phyloP scores from a whole-genome alignment of 2,888 invertebrate genomes.

The Drosophila ustulata region DNA sequence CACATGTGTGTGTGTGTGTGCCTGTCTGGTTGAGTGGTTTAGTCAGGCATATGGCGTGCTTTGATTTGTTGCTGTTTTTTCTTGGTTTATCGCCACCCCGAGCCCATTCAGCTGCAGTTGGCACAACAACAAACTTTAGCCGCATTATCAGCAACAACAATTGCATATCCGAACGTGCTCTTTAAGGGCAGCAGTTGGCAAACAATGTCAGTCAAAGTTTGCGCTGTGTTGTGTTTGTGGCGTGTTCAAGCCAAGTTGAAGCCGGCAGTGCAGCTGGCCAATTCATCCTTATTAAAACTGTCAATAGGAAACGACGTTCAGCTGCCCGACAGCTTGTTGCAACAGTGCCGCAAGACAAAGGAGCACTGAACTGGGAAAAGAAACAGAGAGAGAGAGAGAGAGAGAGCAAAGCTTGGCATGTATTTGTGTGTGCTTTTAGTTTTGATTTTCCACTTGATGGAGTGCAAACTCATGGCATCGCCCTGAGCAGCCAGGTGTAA shows the following conservation, averaged over 20 bases:
- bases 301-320: slow-evolving; percentile 48
- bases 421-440: slow-evolving; percentile 46
- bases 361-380: neutral
- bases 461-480: slow-evolving; percentile 65
- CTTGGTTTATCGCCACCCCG: neutral
- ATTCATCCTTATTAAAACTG: slow-evolving; percentile 60
- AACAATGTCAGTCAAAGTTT: slow-evolving; percentile 31
- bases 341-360: slow-evolving; percentile 10
- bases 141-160: slow-evolving; percentile 17
- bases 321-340: slow-evolving; percentile 25
- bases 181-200: slow-evolving; percentile 16
- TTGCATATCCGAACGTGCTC: slow-evolving; percentile 4
- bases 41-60: slow-evolving; percentile 29
- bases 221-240: slow-evolving; percentile 36
- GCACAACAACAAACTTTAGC: slow-evolving; percentile 17
- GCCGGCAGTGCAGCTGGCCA: slow-evolving; percentile 52
- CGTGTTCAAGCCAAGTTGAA: slow-evolving; percentile 43
- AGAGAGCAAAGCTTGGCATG: neutral
- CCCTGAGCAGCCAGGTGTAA: slow-evolving; percentile 61
- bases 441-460: slow-evolving; percentile 79
- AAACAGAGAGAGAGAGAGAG: neutral
- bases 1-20: slow-evolving; percentile 6
- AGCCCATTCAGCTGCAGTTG: slow-evolving; percentile 14
- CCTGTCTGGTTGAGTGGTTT: slow-evolving; percentile 42
- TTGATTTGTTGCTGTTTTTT: slow-evolving; percentile 24